Conservation (phyloP, 2,797 vertebrate species). For the Denticeps clupeoides region DNA sequence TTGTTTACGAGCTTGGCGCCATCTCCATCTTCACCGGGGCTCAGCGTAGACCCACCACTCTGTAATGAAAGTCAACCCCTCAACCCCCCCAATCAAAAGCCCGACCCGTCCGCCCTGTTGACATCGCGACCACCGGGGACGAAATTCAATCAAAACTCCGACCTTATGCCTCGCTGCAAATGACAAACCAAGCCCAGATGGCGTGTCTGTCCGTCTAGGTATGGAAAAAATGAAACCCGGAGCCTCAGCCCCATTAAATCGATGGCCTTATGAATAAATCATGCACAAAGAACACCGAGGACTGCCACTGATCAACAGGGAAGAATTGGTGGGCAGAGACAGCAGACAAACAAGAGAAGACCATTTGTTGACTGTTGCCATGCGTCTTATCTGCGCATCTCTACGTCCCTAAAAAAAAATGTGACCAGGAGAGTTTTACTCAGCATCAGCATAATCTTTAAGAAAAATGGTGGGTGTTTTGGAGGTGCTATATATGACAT, state of each 20-base stretch:
- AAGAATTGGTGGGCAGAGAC: not conserved
- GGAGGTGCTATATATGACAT: too few relatives aligned
- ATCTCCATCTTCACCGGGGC: conserved; percentile 8
- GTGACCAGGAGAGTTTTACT: too few relatives aligned
- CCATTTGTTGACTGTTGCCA: too few relatives aligned
- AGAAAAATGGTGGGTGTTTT: too few relatives aligned
- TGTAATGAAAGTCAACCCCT: not conserved
- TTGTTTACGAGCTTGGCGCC: conserved; percentile 14
- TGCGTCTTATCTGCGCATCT: too few relatives aligned
- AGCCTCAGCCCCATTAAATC: not conserved
- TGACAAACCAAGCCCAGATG: conserved; percentile 11
- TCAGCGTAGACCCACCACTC: not conserved
- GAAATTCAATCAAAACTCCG: conserved; percentile 15
- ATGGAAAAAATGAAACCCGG: not conserved
- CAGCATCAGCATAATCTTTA: too few relatives aligned
- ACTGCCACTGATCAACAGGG: not conserved
- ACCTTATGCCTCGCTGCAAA: conserved; percentile 3
- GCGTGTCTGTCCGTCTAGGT: not conserved
- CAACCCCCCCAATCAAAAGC: too few relatives aligned
- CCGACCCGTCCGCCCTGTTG: conserved; percentile 4
- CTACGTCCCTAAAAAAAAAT: too few relatives aligned
- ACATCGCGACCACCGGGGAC: conserved; percentile 18
- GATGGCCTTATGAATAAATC: not conserved
- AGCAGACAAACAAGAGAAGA: not conserved
- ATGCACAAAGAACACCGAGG: not conserved